Base-by-base conservation (phyloP, 2,888 invertebrate genomes). In the Ptychoptera albimana region DNA sequence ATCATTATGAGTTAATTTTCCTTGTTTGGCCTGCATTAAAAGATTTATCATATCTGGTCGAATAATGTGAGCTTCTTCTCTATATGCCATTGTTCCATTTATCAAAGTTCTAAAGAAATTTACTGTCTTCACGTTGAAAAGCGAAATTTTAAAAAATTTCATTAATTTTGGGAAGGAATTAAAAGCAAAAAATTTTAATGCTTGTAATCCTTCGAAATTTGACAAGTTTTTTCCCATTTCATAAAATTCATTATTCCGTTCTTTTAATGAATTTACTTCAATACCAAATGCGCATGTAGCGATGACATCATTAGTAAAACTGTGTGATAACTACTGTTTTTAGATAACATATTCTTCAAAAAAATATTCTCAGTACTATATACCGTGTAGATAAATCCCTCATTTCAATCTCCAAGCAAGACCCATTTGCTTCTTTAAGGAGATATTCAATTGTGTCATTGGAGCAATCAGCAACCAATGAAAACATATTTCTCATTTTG, bases 41-140 rank as follows among this genome's bases (percentile, higher is more conserved):
- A 73, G 59, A 48, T 74, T 65, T 29, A 74, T 70, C 70, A 74
- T 68, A 50, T 74, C 74, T 3, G 67, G 68, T 4, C 74, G 61
- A 2, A 66, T 45, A 13, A 73, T 69, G 12, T 67, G 54, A 15
- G 58, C 55, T 50, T 68, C 63, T 1, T 73, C 61, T 23, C 68
- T 57, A 34, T 57, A 57, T 61, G 72, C 70, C 2, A 68, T 64
- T 36, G 57, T 57, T 5, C 63, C 43, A 1, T 71, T 64, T 0
- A 72, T 43, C 8, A 54, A 52, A 42, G 54, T 57, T 50, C 71
- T 70, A 50, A 69, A 72, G 0, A 5, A 23, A 7, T 59, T 48
- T 0, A 54, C 54, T 0, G 56, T 51, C 10, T 61, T 45, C 6
- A 50, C 53, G 2, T 61, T 52, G 37, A 71, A 64, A 0, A 71